phyloP scores from a whole-genome alignment of 2,113 vertebrate genomes.

The Scortum barcoo region DNA sequence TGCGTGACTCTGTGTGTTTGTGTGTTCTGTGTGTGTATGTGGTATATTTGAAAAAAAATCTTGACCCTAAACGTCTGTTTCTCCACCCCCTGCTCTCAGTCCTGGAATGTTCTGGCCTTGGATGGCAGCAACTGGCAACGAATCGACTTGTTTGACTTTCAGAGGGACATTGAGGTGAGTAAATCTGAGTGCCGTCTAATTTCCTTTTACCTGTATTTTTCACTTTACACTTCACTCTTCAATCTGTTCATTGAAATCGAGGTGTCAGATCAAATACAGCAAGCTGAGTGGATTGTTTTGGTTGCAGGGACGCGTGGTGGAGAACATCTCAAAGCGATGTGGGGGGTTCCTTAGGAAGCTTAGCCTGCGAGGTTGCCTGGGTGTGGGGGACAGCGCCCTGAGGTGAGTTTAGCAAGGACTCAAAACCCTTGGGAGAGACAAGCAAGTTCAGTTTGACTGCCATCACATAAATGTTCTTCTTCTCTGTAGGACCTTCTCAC shows the following conservation, averaged over 20 bases:
- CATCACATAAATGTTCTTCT: not conserved
- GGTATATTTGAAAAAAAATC: not conserved
- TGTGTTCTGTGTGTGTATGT: conserved; percentile 54
- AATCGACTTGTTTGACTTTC: conserved; percentile 99
- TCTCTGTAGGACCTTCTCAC: conserved; percentile 92
- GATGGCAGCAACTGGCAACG: conserved; percentile 99
- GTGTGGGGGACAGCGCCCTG: conserved; percentile 96
- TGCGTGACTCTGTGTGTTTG: conserved; percentile 77
- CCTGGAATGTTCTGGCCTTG: conserved; percentile 98
- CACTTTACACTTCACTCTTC: not conserved
- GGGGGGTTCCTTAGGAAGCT: conserved; percentile 96
- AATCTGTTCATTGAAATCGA: not conserved
- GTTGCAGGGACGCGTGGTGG: conserved; percentile 94
- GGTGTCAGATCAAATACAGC: not conserved
- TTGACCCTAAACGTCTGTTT: conserved; percentile 35
- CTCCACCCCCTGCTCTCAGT: conserved; percentile 81
- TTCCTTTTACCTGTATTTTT: not conserved
- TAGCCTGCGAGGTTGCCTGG: conserved; percentile 93
- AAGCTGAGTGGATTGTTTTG: conserved; percentile 20
- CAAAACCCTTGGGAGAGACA: not conserved
- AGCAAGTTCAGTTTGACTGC: not conserved
- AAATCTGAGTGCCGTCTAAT: not conserved
- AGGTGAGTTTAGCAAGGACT: conserved; percentile 83
- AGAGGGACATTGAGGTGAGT: conserved; percentile 97
- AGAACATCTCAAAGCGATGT: conserved; percentile 99